Evolutionary conservation across 64 coral and sea anemone species (phyloP).

Genomic region (Pocillopora damicornis): DNA sequence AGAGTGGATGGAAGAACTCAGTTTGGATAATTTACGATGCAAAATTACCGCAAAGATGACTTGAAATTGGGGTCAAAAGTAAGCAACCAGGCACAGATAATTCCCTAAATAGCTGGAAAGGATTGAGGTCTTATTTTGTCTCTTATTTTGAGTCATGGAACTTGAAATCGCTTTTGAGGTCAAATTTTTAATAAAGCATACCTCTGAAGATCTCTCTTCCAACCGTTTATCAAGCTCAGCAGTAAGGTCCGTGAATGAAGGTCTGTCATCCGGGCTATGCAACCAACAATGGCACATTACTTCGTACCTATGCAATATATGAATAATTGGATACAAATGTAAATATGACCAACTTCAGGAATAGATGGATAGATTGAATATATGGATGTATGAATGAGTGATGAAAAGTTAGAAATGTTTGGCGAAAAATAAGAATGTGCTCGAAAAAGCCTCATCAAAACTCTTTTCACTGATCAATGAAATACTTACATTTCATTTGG

Average conservation of each 20-base stretch:
- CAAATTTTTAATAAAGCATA: neutral
- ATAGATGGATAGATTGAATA: neutral
- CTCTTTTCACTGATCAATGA: neutral
- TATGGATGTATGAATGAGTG: too few relatives aligned
- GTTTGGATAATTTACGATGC: too few relatives aligned
- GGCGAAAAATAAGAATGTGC: neutral
- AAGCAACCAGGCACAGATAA: too few relatives aligned
- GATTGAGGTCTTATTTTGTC: too few relatives aligned
- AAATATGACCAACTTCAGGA: neutral
- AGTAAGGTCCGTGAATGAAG: constrained; percentile 57
- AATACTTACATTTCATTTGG: constrained; percentile 82
- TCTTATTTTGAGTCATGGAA: too few relatives aligned
- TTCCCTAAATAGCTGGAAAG: too few relatives aligned
- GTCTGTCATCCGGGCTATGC: constrained; percentile 59
- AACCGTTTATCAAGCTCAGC: constrained; percentile 69
- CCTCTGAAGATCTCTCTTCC: constrained; percentile 52
- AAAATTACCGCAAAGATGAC: too few relatives aligned
- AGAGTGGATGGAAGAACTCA: too few relatives aligned
- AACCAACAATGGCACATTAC: constrained; percentile 68
- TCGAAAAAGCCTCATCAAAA: neutral
- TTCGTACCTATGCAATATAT: constrained; percentile 37
- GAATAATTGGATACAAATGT: neutral
- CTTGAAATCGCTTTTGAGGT: too few relatives aligned
- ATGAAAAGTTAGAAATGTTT: too few relatives aligned
- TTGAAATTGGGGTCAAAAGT: too few relatives aligned